Evolutionary conservation across 2,113 vertebrate species (phyloP).

Genomic region (Heteronetta atricapilla): DNA sequence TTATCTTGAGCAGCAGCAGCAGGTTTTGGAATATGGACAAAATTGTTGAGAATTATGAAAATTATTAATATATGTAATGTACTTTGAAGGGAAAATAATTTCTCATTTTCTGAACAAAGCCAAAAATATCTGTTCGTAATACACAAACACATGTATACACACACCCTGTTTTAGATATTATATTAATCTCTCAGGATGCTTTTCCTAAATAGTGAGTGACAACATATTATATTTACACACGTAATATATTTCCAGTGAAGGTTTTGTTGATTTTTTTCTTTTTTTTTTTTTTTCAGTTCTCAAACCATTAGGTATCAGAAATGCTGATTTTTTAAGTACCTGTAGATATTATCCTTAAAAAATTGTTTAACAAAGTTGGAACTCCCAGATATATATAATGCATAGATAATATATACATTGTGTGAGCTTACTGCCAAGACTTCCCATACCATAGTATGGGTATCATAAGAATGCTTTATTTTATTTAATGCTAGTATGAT

Average conservation of each 20-base stretch:
- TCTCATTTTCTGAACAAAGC: neutral
- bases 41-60: neutral
- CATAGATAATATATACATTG: neutral
- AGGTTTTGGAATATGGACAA: neutral
- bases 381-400: neutral
- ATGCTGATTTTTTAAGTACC: neutral
- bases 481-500: neutral
- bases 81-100: neutral
- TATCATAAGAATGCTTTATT: neutral
- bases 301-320: neutral
- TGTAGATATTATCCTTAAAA: neutral
- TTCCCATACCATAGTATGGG: neutral
- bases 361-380: neutral
- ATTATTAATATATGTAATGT: neutral
- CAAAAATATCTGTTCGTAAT: neutral
- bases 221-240: neutral
- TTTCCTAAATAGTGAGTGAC: neutral
- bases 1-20: constrained; percentile 31
- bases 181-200: neutral
- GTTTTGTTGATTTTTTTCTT: neutral
- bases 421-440: neutral
- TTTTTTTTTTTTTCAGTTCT: neutral
- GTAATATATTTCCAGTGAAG: neutral
- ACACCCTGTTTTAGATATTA: neutral
- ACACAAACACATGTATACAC: neutral